phyloP scores from a whole-genome alignment of 2,888 invertebrate genomes.

The Brachycybe producta region DNA sequence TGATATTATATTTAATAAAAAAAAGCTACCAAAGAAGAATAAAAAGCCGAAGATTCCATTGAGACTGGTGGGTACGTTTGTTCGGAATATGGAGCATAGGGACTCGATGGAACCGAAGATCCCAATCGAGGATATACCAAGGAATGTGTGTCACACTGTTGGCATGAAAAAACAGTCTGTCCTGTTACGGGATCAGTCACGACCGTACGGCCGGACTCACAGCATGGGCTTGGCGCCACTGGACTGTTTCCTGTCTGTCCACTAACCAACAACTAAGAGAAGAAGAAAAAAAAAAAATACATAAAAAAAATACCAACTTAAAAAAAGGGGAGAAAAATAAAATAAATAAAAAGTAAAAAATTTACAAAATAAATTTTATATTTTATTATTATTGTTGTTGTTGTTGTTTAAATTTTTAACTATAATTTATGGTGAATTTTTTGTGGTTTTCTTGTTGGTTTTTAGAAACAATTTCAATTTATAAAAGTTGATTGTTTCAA shows the following conservation, averaged over 20 bases:
- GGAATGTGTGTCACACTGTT: constrained; percentile 69
- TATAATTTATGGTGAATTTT: too few species aligned
- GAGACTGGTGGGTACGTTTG: constrained; percentile 88
- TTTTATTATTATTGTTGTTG: not conserved
- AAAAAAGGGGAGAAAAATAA: too few species aligned
- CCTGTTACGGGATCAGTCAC: constrained; percentile 87
- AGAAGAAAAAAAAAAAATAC: not conserved
- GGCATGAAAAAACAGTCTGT: constrained; percentile 86
- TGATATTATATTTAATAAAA: not conserved
- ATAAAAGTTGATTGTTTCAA: too few species aligned
- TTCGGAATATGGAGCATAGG: constrained; percentile 71
- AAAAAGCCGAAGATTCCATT: constrained; percentile 86
- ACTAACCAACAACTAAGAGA: constrained; percentile 2
- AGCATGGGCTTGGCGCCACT: constrained; percentile 43
- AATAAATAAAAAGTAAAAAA: too few species aligned
- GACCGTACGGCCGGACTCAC: constrained; percentile 80
- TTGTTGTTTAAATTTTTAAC: not conserved
- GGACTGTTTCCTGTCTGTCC: not conserved
- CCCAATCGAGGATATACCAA: constrained; percentile 33
- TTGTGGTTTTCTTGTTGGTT: too few species aligned
- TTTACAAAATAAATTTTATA: not conserved
- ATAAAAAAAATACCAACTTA: not conserved
- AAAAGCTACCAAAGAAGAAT: constrained; percentile 76
- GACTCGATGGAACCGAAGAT: constrained; percentile 10
- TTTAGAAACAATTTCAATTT: too few species aligned